These are phyloP conservation scores for Hypercompe scribonia DNA, from an alignment of 2,888 invertebrate genomes.

Conservation along the genomic window DNA sequence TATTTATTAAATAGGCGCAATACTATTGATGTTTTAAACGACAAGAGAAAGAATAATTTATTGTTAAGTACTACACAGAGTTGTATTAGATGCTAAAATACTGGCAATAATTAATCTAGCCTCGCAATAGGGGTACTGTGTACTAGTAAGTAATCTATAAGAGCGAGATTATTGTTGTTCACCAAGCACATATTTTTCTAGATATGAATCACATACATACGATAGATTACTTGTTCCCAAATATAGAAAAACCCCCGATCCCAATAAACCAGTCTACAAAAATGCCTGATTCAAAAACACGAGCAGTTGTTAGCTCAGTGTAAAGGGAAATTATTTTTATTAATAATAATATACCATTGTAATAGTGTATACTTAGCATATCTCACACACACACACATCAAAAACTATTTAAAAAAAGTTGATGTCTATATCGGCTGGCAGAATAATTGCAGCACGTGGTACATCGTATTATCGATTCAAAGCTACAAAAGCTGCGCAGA, in stretches of 20 bases:
- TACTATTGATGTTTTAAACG: too few species aligned
- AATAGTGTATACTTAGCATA: not conserved
- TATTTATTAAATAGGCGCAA: not conserved
- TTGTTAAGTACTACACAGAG: too few species aligned
- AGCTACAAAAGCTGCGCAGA: constrained; percentile 4
- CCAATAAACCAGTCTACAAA: not conserved
- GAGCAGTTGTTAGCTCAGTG: not conserved
- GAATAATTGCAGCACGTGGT: constrained; percentile 3
- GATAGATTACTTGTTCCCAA: too few species aligned
- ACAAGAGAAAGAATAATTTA: too few species aligned
- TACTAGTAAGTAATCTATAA: too few species aligned
- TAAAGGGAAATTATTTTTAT: not conserved
- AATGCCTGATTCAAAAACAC: not conserved
- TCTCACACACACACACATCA: not conserved
- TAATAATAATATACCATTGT: too few species aligned
- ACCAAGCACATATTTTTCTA: not conserved
- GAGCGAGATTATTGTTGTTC: too few species aligned
- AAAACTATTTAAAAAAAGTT: not conserved
- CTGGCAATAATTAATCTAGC: too few species aligned
- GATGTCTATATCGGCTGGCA: not conserved
- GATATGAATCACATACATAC: not conserved
- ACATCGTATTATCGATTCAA: constrained; percentile 1
- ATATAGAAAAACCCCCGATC: too few species aligned
- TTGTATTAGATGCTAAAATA: too few species aligned
- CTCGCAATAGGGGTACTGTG: too few species aligned